Base-by-base conservation (phyloP, 2,888 invertebrate genomes). In the Parnassius glacialis region DNA sequence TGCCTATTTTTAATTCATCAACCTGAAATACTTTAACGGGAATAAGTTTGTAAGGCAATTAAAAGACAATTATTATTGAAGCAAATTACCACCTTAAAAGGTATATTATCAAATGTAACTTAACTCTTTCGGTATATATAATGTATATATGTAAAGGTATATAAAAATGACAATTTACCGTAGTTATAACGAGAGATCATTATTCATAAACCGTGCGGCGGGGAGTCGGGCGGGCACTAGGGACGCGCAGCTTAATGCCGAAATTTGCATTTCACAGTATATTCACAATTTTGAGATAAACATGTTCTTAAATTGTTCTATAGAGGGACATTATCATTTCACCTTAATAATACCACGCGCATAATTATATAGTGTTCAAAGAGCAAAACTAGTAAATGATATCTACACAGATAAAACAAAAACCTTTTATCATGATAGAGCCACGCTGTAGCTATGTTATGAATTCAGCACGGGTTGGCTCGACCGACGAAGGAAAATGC, bases 181-280 rank as follows among this genome's bases (percentile, higher is more conserved):
- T 65, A 64, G 68, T 61, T 67, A 81, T 81, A 78, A 82, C 79
- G 78, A 78, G 79, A 73, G 73, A 72, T 44, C 82, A 86, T 87
- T 85, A 88, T 87, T 86, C 86, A 86, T 84, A 84, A 81, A 80
- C 74, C 69, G 70, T 67, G 71, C 70, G 68, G 70, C 70, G 76
- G 80, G 76, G 84, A 76, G 82, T 78, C 75, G 74, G 76, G 72
- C 72, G 70, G 74, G 72, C 81, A 70, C 85, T 47, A 59, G 84
- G 85, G 87, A 84, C 75, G 72, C 73, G 74, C 74, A 70, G 79
- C 83, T 85, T 87, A 84, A 87, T 85, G 85, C 82, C 77, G 73
- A 70, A 75, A 87, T 89, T 87, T 89, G 81, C 87, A 88, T 87
- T 73, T 75, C 70, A 65, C 66, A 80, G 87, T 78, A 81, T 64